These are phyloP conservation scores for Corythornis vintsioides DNA, from an alignment of 2,113 vertebrate genomes.

Conservation along the genomic window DNA sequence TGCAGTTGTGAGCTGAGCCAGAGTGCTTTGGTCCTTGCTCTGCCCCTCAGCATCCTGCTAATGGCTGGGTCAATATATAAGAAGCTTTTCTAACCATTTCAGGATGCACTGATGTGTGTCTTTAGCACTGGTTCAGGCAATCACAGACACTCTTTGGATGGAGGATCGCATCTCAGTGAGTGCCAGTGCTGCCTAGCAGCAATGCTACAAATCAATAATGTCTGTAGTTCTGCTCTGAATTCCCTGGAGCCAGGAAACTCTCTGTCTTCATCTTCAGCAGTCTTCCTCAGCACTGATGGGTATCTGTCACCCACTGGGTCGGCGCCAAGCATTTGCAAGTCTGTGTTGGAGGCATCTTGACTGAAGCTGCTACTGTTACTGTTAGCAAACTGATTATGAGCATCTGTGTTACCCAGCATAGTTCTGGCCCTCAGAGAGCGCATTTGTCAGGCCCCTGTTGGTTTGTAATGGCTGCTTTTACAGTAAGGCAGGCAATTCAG, in stretches of 20 bases:
- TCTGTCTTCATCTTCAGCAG: not conserved
- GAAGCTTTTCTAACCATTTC: not conserved
- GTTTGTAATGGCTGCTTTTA: not conserved
- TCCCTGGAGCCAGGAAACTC: not conserved
- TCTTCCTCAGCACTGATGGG: not conserved
- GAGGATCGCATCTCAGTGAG: not conserved
- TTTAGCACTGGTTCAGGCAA: not conserved
- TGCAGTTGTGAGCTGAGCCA: not conserved
- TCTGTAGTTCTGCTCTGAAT: not conserved
- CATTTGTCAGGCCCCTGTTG: not conserved
- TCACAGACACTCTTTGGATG: not conserved
- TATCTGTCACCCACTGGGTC: not conserved
- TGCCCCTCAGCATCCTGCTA: not conserved
- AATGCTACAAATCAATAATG: not conserved
- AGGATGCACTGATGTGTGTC: not conserved
- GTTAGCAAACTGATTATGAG: not conserved
- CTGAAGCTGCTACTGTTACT: not conserved
- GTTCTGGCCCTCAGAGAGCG: not conserved
- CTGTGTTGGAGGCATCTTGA: not conserved
- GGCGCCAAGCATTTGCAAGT: not conserved
- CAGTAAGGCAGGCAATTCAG: rapidly evolving
- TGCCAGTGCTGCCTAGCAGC: not conserved
- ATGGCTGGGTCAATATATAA: not conserved
- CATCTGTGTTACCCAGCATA: not conserved
- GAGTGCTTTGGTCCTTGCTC: not conserved